Conservation (phyloP, 1,140 invertebrate genomes). For the Pachyrhynchus sulphureomaculatus region DNA sequence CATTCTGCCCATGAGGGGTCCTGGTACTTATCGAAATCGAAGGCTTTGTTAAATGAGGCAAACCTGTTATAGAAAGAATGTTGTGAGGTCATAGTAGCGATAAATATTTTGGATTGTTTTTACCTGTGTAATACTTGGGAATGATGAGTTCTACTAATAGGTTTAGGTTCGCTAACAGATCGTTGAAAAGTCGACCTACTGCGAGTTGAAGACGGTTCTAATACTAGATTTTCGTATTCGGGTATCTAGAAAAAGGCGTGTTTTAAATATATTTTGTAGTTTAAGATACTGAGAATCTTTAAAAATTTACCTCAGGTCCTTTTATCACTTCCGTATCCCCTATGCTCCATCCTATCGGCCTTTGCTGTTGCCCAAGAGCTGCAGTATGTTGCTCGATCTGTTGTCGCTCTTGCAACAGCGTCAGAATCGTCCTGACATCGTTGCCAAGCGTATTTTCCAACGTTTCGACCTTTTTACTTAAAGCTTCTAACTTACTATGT, state of each 20-base stretch:
- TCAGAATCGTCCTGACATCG: conserved; percentile 67
- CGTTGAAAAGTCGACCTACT: conserved; percentile 48
- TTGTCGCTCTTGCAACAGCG: conserved; percentile 61
- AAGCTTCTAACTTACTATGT: conserved; percentile 63
- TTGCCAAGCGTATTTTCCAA: conserved; percentile 66
- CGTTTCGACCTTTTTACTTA: conserved; percentile 61
- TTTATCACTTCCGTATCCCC: not conserved
- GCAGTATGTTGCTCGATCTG: not conserved
- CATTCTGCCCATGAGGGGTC: conserved; percentile 43
- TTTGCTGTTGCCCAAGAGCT: not conserved
- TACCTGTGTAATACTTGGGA: conserved; percentile 50
- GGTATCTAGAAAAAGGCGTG: conserved; percentile 40
- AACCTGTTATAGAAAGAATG: conserved; percentile 34
- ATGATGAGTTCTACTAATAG: conserved; percentile 46
- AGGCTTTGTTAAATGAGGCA: conserved; percentile 51
- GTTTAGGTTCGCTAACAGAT: conserved; percentile 51
- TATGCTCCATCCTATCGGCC: conserved; percentile 4
- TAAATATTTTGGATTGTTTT: too few relatives aligned
- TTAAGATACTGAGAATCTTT: too few relatives aligned
- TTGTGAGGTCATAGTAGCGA: not conserved
- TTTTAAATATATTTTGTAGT: too few relatives aligned
- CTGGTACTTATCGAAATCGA: conserved; percentile 46
- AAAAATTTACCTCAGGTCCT: too few relatives aligned
- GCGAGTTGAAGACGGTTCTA: conserved; percentile 41
- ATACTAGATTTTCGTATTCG: conserved; percentile 46